Percentiles rank a stretch among this genome's conserved stretches.
These are phyloP conservation scores for Melanargia galathea DNA, from an alignment of 2,888 invertebrate genomes.

Conservation along the genomic window DNA sequence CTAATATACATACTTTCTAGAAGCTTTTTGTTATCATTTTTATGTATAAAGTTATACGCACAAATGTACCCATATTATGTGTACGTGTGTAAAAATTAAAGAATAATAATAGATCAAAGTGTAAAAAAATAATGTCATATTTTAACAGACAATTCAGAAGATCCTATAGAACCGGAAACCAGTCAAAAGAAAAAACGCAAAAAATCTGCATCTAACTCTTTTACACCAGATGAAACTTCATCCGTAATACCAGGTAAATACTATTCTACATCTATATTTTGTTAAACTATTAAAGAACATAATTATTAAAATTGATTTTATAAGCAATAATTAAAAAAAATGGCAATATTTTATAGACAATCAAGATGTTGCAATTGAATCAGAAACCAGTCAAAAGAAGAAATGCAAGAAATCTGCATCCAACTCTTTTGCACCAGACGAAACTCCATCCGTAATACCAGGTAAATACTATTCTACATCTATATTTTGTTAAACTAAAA, in stretches of 20 bases:
- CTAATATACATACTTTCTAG: too few species aligned
- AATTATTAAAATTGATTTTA: too few species aligned
- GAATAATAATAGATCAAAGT: too few species aligned
- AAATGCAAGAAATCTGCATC: background rate
- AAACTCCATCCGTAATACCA: background rate
- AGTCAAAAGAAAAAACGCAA: conserved; percentile 28
- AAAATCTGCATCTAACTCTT: background rate
- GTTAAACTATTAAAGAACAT: too few species aligned
- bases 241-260: background rate
- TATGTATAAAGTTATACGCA: too few species aligned
- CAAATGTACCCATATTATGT: too few species aligned
- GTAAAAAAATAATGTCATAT: too few species aligned
- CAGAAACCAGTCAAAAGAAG: background rate
- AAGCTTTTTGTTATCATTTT: too few species aligned
- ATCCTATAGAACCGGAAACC: conserved; percentile 16
- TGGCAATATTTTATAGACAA: background rate
- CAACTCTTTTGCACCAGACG: background rate
- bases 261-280: too few species aligned
- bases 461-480: background rate
- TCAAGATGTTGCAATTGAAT: background rate
- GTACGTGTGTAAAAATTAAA: too few species aligned
- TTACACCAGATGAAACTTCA: background rate
- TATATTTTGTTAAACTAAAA: too few species aligned
- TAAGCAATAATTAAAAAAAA: too few species aligned
- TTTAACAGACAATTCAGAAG: background rate